A percentile compares a stretch with the other conserved stretches of the same genome.
Conservation (phyloP, 2,888 invertebrate genomes). For the Pandemis heparana region DNA sequence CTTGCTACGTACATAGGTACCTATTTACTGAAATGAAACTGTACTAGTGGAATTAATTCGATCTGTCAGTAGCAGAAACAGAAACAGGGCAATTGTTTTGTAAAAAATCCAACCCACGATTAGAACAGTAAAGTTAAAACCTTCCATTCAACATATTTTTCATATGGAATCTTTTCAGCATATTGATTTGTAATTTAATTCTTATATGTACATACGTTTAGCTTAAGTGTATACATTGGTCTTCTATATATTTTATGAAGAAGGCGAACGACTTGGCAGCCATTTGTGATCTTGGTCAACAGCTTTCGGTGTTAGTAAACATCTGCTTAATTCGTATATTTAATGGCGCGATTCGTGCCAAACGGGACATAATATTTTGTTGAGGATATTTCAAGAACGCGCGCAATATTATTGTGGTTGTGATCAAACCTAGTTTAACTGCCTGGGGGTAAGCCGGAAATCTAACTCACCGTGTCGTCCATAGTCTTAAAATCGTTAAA, state of each 20-base stretch:
- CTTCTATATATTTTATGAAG: background rate
- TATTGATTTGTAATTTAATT: background rate
- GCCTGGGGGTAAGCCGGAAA: background rate
- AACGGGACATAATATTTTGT: conserved; percentile 22
- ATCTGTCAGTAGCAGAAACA: conserved; percentile 8
- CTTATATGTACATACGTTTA: no score
- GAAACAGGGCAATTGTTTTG: background rate
- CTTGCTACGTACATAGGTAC: background rate
- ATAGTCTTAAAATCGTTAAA: conserved; percentile 71
- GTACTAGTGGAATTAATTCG: conserved; percentile 10
- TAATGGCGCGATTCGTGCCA: conserved; percentile 28
- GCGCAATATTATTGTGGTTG: conserved; percentile 20
- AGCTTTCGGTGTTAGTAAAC: conserved; percentile 36
- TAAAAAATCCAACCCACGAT: background rate
- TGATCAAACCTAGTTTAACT: background rate
- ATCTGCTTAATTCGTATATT: conserved; percentile 31
- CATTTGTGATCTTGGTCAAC: conserved; percentile 13
- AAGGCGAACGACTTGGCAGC: conserved; percentile 33
- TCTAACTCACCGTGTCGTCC: conserved; percentile 75
- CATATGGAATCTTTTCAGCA: no score
- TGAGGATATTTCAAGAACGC: conserved; percentile 23
- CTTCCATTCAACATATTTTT: background rate
- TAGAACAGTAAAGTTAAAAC: background rate
- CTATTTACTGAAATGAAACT: conserved; percentile 4
- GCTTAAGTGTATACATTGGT: background rate